Conservation (phyloP, 2,888 invertebrate genomes). For the Leptarthrus brevirostris region DNA sequence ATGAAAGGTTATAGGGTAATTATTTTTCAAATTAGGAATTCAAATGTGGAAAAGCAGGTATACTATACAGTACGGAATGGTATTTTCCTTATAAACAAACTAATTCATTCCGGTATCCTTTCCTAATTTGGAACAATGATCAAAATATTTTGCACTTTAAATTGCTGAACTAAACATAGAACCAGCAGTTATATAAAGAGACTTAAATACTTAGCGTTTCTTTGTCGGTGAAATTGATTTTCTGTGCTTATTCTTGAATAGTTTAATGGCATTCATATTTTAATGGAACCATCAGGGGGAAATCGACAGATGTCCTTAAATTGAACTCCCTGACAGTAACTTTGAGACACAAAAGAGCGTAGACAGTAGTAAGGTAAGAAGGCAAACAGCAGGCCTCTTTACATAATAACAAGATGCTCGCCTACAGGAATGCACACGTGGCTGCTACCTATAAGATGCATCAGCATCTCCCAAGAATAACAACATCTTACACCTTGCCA, state of each 20-base stretch:
- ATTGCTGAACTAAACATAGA: no score
- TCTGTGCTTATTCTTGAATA: not conserved
- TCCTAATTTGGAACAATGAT: no score
- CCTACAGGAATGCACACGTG: slow-evolving; percentile 39
- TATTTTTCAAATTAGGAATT: no score
- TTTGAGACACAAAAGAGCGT: slow-evolving; percentile 11
- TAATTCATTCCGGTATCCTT: no score
- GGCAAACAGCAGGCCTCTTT: slow-evolving; percentile 40
- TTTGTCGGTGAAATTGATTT: slow-evolving; percentile 21
- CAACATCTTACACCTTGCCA: slow-evolving; percentile 39
- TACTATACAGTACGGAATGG: no score
- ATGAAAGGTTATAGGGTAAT: no score
- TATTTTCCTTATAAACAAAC: no score
- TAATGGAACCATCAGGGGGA: slow-evolving; percentile 6
- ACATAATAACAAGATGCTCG: slow-evolving; percentile 35
- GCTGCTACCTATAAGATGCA: slow-evolving; percentile 1
- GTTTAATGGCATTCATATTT: slow-evolving; percentile 29
- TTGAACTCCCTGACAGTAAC: slow-evolving; percentile 15
- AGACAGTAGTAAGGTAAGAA: slow-evolving; percentile 20
- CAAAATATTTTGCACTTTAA: no score
- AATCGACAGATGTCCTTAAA: slow-evolving; percentile 43
- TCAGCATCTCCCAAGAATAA: slow-evolving; percentile 27
- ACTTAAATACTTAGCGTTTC: no score
- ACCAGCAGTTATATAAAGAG: no score
- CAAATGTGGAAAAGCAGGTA: no score